Percentiles rank a stretch among this genome's conserved stretches.
phyloP scores from a whole-genome alignment of 2,797 vertebrate genomes.

The Cossypha dichroa region DNA sequence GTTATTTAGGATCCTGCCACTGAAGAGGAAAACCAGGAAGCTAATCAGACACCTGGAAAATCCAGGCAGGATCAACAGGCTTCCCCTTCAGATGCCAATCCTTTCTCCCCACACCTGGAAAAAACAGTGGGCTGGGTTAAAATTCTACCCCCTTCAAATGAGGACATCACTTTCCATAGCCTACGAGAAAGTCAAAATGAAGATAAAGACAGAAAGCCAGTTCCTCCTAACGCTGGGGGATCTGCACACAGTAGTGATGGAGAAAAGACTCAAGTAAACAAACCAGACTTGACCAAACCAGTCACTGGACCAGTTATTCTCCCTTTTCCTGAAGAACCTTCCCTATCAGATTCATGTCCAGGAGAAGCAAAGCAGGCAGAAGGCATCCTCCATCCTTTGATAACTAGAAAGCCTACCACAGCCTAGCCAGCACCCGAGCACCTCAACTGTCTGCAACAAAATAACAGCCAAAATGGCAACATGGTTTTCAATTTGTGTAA shows the following conservation, averaged over 20 bases:
- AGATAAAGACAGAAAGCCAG: neutral
- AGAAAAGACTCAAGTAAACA: neutral
- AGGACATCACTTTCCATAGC: neutral
- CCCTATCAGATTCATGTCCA: constrained; percentile 54
- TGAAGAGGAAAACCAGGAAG: neutral
- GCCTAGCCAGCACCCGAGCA: neutral
- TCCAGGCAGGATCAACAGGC: neutral
- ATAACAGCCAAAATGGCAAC: neutral
- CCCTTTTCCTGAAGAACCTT: constrained; percentile 55
- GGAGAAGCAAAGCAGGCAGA: neutral
- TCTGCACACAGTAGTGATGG: neutral
- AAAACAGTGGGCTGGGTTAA: constrained; percentile 45
- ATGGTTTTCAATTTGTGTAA: neutral
- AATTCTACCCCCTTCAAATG: constrained; percentile 16
- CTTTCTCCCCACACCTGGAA: neutral
- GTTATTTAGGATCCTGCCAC: constrained; percentile 32
- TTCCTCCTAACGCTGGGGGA: neutral
- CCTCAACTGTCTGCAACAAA: neutral
- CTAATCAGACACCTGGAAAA: neutral
- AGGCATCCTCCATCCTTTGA: neutral
- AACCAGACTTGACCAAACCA: neutral
- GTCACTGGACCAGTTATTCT: constrained; percentile 1
- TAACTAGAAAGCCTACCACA: neutral
- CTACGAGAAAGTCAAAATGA: neutral
- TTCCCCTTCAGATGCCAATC: neutral